A percentile compares a stretch with the other conserved stretches of the same genome.
Evolutionary conservation across 2,113 vertebrate genomes (phyloP).

Genomic region (Zosterops pallidus): DNA sequence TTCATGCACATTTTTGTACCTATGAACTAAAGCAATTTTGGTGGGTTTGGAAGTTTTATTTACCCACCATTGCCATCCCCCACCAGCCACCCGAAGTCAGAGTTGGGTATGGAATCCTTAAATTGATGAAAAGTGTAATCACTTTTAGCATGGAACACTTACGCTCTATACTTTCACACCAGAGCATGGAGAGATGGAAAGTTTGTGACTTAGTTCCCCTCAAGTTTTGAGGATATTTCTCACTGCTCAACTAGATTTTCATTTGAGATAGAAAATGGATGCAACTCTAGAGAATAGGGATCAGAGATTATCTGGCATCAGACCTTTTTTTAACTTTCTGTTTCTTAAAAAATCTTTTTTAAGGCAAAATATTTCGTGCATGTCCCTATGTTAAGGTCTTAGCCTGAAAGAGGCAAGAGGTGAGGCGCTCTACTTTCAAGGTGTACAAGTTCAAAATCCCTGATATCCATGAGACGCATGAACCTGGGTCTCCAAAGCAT

Average conservation of each 20-base stretch:
- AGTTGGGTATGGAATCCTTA: not conserved
- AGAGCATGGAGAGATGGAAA: accelerated
- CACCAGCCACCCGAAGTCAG: accelerated
- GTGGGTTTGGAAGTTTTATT: not conserved
- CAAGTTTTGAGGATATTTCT: not conserved
- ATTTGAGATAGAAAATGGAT: not conserved
- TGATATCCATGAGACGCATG: not conserved
- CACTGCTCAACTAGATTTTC: not conserved
- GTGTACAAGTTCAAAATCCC: not conserved
- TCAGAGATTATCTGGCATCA: not conserved
- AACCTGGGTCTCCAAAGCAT: not conserved
- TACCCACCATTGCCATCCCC: accelerated
- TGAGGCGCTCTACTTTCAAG: not conserved
- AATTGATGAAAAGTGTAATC: not conserved
- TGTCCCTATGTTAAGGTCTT: not conserved
- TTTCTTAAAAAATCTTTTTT: not conserved
- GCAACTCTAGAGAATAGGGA: not conserved
- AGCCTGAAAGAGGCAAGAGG: not conserved
- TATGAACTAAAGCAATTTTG: not conserved
- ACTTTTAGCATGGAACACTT: not conserved
- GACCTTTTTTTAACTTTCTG: not conserved
- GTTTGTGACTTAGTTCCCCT: not conserved
- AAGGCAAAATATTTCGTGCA: not conserved
- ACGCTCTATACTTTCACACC: not conserved
- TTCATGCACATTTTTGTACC: not conserved